Conservation (phyloP, 1,140 invertebrate species). For the Ostrea edulis region DNA sequence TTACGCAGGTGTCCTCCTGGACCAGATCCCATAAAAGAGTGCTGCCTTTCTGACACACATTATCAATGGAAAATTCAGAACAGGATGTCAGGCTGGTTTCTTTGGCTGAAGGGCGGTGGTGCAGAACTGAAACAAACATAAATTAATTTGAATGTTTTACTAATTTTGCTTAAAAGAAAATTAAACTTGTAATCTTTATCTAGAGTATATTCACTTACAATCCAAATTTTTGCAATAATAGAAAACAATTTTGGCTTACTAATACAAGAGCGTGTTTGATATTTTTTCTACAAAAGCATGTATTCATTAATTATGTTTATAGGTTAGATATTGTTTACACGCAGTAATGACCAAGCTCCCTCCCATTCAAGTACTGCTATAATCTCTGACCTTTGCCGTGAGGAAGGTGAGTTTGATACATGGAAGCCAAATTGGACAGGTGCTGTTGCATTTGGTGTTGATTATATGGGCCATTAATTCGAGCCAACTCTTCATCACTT, state of each 20-base stretch:
- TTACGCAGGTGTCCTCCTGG: conserved; percentile 94
- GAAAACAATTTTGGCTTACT: no score
- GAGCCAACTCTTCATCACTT: conserved; percentile 90
- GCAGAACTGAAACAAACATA: conserved; percentile 55
- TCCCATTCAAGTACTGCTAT: no score
- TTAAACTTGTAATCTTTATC: no score
- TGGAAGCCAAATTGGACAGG: conserved; percentile 76
- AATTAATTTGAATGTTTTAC: not conserved
- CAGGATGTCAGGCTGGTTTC: conserved; percentile 49
- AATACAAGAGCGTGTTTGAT: no score
- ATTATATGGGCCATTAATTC: conserved; percentile 80
- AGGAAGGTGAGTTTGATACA: conserved; percentile 75
- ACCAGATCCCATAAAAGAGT: conserved; percentile 96
- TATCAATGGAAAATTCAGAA: conserved; percentile 73
- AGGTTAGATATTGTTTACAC: no score
- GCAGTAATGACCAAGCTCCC: no score
- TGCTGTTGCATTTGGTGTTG: conserved; percentile 73
- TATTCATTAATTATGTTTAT: no score
- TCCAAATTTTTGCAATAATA: no score
- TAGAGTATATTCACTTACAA: no score
- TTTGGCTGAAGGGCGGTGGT: conserved; percentile 57
- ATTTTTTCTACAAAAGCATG: no score
- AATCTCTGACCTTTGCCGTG: conserved; percentile 56
- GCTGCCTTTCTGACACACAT: conserved; percentile 86
- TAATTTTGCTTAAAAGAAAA: no score